A percentile compares a stretch with the other conserved stretches of the same genome.
Conservation (phyloP, 2,797 vertebrate species). For the Ispidina lecontei region DNA sequence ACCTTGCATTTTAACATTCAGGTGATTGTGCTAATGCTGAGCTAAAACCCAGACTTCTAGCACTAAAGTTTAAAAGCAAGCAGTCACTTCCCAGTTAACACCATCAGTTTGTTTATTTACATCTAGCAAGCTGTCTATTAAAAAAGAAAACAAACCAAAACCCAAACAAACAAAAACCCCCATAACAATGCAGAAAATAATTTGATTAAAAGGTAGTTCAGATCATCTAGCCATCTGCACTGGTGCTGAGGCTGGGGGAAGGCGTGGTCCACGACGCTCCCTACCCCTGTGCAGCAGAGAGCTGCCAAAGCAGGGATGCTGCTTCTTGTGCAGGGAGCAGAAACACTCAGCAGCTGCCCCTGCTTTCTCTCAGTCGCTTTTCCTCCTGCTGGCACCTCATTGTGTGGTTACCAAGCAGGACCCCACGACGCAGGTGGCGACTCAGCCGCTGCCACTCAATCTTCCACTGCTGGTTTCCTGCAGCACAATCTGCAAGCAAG, state of each 20-base stretch:
- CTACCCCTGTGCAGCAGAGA: background rate
- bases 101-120: background rate
- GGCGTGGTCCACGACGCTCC: accelerated
- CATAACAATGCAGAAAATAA: background rate
- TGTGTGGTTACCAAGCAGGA: background rate
- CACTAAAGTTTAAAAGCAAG: background rate
- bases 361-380: background rate
- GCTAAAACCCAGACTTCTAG: background rate
- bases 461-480: conserved; percentile 38
- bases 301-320: background rate
- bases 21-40: background rate
- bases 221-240: background rate
- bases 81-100: background rate
- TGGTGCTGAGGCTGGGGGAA: background rate
- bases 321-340: background rate
- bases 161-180: background rate
- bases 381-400: background rate
- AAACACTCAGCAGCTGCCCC: background rate
- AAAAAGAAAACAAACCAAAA: background rate
- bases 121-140: background rate
- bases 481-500: conserved; percentile 9
- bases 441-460: background rate
- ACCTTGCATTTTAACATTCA: background rate
- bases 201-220: background rate
- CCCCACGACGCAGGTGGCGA: accelerated